phyloP scores from a whole-genome alignment of 2,113 vertebrate genomes.

The Callopanchax toddi region DNA sequence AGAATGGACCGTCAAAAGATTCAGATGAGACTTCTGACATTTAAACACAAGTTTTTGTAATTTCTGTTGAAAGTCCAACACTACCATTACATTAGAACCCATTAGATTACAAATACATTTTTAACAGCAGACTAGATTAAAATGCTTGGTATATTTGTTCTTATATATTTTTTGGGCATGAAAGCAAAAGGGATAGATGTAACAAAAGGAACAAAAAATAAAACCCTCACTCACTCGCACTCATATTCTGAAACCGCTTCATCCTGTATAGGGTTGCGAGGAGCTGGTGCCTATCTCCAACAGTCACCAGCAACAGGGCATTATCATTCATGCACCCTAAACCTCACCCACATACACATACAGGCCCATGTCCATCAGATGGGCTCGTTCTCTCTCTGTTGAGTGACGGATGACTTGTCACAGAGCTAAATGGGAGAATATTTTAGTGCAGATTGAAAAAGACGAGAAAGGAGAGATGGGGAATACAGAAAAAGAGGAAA shows the following conservation, averaged over 20 bases:
- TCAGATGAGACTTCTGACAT: background rate
- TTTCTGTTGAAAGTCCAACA: background rate
- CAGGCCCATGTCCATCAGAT: constrained; percentile 51
- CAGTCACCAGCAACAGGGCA: background rate
- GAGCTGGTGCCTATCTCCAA: no score
- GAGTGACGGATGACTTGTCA: constrained; percentile 81
- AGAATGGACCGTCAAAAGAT: background rate
- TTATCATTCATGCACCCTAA: background rate
- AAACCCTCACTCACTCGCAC: no score
- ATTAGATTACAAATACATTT: no score
- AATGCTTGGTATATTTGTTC: background rate
- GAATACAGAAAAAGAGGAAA: constrained; percentile 31
- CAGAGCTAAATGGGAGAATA: constrained; percentile 71
- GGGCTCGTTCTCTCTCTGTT: constrained; percentile 50
- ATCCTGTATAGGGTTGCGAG: no score
- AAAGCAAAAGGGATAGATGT: background rate
- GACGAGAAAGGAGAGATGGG: constrained; percentile 43
- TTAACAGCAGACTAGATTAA: background rate
- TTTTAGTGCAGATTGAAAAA: constrained; percentile 74
- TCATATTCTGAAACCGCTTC: no score
- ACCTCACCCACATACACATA: constrained; percentile 10
- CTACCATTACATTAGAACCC: background rate
- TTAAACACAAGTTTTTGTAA: background rate
- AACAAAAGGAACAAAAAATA: background rate
- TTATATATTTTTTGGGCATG: background rate